These are phyloP conservation scores for Caenorhabditis sp. DNA, from an alignment of 2,888 invertebrate genomes.

Conservation along the genomic window DNA sequence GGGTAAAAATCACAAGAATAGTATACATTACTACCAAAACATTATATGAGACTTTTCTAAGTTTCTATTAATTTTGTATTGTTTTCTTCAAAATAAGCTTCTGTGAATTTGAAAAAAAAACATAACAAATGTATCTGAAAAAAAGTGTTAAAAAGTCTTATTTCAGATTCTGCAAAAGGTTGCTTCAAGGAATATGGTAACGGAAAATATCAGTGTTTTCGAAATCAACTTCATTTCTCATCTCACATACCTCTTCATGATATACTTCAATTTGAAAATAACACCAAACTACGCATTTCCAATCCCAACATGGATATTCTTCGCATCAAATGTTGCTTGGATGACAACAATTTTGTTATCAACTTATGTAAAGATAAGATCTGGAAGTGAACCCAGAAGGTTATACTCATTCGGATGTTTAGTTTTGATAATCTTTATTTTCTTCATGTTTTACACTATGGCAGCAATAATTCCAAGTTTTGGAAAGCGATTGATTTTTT, in stretches of 20 bases:
- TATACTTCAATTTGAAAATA: conserved; percentile 22
- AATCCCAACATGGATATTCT: conserved; percentile 45
- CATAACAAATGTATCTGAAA: too few relatives aligned
- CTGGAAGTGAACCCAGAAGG: not conserved
- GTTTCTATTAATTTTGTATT: too few relatives aligned
- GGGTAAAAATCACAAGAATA: too few relatives aligned
- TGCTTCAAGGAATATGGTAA: conserved; percentile 2
- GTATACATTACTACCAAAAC: too few relatives aligned
- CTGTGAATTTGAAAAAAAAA: too few relatives aligned
- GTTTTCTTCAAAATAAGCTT: too few relatives aligned
- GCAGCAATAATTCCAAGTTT: conserved; percentile 19
- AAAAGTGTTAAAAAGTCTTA: not conserved
- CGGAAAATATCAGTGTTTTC: not conserved
- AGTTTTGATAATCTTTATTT: conserved; percentile 6
- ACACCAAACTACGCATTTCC: conserved; percentile 30
- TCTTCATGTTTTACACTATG: conserved; percentile 16
- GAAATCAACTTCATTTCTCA: conserved; percentile 30
- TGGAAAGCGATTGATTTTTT: conserved; percentile 14
- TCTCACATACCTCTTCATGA: conserved; percentile 15
- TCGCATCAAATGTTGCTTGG: conserved; percentile 26
- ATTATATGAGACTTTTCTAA: too few relatives aligned
- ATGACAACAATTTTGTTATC: conserved; percentile 11
- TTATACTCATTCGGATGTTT: conserved; percentile 6
- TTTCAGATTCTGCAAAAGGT: conserved; percentile 12
- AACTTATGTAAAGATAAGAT: conserved; percentile 13